Evolutionary conservation across 2,888 invertebrate genomes (phyloP).

Genomic region (Timema cristinae): DNA sequence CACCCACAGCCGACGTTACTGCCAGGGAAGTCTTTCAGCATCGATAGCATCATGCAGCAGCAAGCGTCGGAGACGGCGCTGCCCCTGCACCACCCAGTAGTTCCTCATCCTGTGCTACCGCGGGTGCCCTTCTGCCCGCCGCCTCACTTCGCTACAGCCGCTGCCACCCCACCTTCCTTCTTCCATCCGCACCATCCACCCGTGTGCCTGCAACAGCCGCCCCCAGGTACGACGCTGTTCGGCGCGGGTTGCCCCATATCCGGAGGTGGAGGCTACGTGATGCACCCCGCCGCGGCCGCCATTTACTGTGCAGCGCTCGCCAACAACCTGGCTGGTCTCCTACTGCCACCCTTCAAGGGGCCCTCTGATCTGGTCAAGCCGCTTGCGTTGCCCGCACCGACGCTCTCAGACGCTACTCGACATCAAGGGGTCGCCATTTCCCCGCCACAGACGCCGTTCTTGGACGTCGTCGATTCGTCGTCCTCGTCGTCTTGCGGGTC

Average conservation of each 20-base stretch:
- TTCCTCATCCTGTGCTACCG: conserved; percentile 17
- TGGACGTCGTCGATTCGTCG: conserved; percentile 30
- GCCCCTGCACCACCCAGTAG: conserved; percentile 18
- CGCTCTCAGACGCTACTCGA: conserved; percentile 15
- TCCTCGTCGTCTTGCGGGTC: conserved; percentile 25
- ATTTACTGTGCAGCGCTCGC: conserved; percentile 31
- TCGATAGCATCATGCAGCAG: conserved; percentile 41
- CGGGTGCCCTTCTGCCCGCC: conserved; percentile 19
- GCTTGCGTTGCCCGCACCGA: conserved; percentile 19
- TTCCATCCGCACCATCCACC: conserved; percentile 28
- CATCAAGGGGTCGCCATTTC: conserved; percentile 18
- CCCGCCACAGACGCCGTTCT: conserved; percentile 19
- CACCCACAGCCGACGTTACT: conserved; percentile 42
- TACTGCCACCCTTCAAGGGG: conserved; percentile 27
- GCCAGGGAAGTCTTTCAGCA: conserved; percentile 40
- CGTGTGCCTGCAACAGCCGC: conserved; percentile 28
- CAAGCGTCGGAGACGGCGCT: conserved; percentile 23
- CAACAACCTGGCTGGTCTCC: conserved; percentile 28
- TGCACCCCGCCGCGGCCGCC: conserved; percentile 30
- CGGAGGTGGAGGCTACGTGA: conserved; percentile 19
- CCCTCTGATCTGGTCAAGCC: conserved; percentile 25
- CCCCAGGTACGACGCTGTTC: conserved; percentile 22
- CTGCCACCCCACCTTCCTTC: conserved; percentile 19
- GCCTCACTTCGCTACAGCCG: conserved; percentile 12
- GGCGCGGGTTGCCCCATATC: conserved; percentile 17